Conservation (phyloP, 1,140 invertebrate species). For the Helicoverpa zea region DNA sequence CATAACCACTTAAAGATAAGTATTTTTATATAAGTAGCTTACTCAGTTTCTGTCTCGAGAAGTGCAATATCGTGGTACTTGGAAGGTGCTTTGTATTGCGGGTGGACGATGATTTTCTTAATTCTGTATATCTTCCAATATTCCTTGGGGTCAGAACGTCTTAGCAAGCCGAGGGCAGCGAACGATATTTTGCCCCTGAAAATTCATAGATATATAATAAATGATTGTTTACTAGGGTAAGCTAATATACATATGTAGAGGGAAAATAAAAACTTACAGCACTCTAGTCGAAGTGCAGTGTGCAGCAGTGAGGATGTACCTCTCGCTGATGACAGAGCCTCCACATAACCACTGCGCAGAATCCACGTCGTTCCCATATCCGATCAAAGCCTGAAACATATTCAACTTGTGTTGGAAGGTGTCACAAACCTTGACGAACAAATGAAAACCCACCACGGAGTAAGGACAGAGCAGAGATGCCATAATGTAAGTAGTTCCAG, state of each 20-base stretch:
- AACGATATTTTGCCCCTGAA: constrained; percentile 49
- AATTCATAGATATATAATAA: not conserved
- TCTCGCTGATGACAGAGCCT: constrained; percentile 60
- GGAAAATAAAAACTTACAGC: constrained; percentile 7
- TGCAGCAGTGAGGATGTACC: constrained; percentile 87
- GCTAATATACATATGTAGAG: too few relatives aligned
- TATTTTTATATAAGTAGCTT: constrained; percentile 33
- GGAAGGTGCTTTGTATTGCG: constrained; percentile 51
- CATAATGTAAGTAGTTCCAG: too few relatives aligned
- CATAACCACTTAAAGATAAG: too few relatives aligned
- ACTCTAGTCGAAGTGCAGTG: constrained; percentile 75
- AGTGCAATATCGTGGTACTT: constrained; percentile 64
- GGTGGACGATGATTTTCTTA: constrained; percentile 54
- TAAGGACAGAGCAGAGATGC: too few relatives aligned
- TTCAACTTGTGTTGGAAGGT: not conserved
- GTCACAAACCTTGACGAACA: not conserved
- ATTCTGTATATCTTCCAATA: constrained; percentile 45
- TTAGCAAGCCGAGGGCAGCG: constrained; percentile 49
- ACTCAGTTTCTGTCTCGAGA: constrained; percentile 58
- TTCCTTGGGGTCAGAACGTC: constrained; percentile 35
- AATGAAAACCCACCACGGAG: too few relatives aligned
- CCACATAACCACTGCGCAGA: constrained; percentile 58
- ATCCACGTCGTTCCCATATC: constrained; percentile 50
- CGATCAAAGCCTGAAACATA: constrained; percentile 58
- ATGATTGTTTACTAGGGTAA: too few relatives aligned